A percentile compares a stretch with the other conserved stretches of the same genome.
These are phyloP conservation scores for Vulpes vulpes DNA, from an alignment of 2,113 vertebrate species.

Conservation along the genomic window DNA sequence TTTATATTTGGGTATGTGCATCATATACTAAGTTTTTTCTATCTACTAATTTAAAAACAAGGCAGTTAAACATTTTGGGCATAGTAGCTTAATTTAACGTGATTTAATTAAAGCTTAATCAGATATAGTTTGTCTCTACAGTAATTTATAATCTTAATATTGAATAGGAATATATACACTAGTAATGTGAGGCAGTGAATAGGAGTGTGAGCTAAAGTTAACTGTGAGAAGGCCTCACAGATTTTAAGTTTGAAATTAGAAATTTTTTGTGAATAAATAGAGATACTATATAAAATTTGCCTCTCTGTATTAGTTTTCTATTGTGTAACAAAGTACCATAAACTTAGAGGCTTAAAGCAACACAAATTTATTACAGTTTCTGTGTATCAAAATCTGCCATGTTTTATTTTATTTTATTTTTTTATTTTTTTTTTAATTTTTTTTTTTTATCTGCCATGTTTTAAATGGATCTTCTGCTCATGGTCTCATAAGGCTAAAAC, in stretches of 20 bases:
- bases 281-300: neutral
- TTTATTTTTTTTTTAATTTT: no score
- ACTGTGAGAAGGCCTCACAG: neutral
- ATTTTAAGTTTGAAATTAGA: slow-evolving; percentile 7
- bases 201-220: neutral
- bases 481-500: neutral
- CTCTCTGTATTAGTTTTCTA: neutral
- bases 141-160: neutral
- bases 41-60: slow-evolving; percentile 1
- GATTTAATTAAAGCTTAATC: neutral
- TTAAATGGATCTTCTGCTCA: neutral
- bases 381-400: neutral
- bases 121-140: neutral
- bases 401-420: no score
- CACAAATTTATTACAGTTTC: neutral
- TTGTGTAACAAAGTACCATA: neutral
- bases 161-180: neutral
- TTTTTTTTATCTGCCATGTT: neutral
- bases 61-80: neutral
- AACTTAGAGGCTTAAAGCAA: neutral
- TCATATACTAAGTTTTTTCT: slow-evolving; percentile 2
- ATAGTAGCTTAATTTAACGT: neutral
- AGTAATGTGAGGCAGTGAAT: neutral
- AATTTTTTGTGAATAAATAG: neutral
- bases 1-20: neutral